These are phyloP conservation scores for Hippopotamus amphibius DNA, from an alignment of 2,113 vertebrate species.

Conservation along the genomic window DNA sequence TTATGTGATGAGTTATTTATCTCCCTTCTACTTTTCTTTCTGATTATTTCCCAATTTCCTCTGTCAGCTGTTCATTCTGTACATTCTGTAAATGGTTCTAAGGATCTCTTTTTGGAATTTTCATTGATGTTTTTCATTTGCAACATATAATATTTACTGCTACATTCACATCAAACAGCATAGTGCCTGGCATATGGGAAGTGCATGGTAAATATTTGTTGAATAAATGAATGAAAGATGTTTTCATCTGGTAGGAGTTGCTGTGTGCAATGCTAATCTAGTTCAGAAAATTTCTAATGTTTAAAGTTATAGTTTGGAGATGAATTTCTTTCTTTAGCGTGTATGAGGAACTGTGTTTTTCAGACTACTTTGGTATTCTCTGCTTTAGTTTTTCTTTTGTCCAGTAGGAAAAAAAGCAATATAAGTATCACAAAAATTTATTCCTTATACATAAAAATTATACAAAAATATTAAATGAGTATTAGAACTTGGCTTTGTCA, in stretches of 20 bases:
- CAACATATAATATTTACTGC: neutral
- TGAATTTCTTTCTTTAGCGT: neutral
- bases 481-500: neutral
- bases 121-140: neutral
- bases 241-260: neutral
- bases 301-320: neutral
- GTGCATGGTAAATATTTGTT: slow-evolving; percentile 5
- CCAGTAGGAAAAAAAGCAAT: neutral
- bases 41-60: slow-evolving; percentile 1
- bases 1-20: neutral
- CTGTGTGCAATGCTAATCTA: neutral
- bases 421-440: neutral
- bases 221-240: neutral
- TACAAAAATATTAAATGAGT: neutral
- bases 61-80: neutral
- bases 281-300: neutral
- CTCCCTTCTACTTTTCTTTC: neutral
- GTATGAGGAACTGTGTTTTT: neutral
- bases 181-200: neutral
- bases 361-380: neutral
- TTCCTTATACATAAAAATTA: neutral
- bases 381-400: neutral
- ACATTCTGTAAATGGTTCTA: neutral
- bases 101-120: neutral
- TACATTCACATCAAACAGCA: neutral